Evolutionary conservation across 2,888 invertebrate genomes (phyloP), one percentile per base, ranked within the genome.

Genomic region (Pandemis corylana): DNA sequence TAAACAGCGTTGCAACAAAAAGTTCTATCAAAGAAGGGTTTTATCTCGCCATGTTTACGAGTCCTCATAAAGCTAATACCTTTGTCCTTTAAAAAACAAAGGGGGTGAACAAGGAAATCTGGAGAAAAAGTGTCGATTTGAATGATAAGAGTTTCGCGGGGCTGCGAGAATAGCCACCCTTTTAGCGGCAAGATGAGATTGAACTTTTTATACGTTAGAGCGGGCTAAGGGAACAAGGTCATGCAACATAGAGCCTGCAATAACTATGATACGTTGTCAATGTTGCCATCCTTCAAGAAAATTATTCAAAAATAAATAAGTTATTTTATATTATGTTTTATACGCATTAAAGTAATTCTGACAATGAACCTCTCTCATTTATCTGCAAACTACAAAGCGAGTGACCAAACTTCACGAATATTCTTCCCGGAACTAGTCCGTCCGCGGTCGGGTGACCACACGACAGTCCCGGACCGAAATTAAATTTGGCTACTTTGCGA

Each of bases 1-100:
- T 56, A 71, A 75, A 71, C 62, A 46, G 53, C 36, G 61, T 53
- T 62, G 41, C 62, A 71, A 75, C 66, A 75, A 70, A 71, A 71
- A 75, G 46, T 75, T 70, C 41, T 51, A 49, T 62, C 46, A 70
- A 74, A 71, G 71, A 72, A 75, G 44, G 66, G 84, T 82, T 84
- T 89, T 89, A 89, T 90, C 89, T 88, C 78, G 82, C 81, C 82
- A 83, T 85, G 88, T 89, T 89, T 89, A 90, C 86, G 88, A 84
- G 82, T 74, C 76, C 81, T 81, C 84, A 84, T 90, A 90, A 89
- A 90, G 83, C 87, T 89, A 88, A 89, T 88, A 86, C 87, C 82
- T 88, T 89, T 87, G 88, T 88, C 82, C 84, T 81, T 81, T 80
- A 85, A 84, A 84, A 76, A 80, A 78, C 77, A 78, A 75, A 76